phyloP scores from a whole-genome alignment of 2,113 vertebrate species.

The Macquaria australasica region DNA sequence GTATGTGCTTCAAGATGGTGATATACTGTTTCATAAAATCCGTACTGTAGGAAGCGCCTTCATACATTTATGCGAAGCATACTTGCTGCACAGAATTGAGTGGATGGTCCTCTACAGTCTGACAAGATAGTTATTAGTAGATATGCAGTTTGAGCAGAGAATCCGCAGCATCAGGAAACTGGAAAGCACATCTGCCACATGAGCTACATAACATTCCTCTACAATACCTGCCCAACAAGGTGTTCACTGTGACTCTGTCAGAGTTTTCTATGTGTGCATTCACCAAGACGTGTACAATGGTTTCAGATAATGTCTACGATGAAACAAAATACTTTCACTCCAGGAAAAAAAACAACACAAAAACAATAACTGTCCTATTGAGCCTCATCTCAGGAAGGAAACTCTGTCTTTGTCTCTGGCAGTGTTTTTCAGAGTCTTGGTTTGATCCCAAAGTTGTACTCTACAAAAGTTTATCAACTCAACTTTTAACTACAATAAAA shows the following conservation, averaged over 20 bases:
- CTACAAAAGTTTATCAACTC: neutral
- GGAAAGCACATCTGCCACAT: neutral
- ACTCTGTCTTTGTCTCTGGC: neutral
- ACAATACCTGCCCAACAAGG: neutral
- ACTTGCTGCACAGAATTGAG: neutral
- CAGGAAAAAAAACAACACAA: neutral
- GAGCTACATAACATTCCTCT: constrained; percentile 3
- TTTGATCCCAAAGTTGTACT: neutral
- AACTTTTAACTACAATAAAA: too few species aligned
- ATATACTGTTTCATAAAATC: constrained; percentile 14
- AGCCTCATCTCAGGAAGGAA: constrained; percentile 20
- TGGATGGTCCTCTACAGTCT: neutral
- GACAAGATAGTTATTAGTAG: constrained; percentile 25
- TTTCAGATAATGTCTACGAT: constrained; percentile 1
- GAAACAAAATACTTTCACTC: neutral
- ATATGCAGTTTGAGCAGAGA: constrained; percentile 7
- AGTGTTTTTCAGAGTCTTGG: neutral
- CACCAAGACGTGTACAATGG: neutral
- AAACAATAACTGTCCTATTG: neutral
- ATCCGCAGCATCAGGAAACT: neutral
- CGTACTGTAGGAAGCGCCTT: neutral
- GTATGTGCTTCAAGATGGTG: neutral
- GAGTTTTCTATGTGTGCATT: neutral
- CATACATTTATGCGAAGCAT: constrained; percentile 14
- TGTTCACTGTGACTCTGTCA: neutral